phyloP scores from a whole-genome alignment of 2,797 vertebrate genomes.

The Apogon talboti region DNA sequence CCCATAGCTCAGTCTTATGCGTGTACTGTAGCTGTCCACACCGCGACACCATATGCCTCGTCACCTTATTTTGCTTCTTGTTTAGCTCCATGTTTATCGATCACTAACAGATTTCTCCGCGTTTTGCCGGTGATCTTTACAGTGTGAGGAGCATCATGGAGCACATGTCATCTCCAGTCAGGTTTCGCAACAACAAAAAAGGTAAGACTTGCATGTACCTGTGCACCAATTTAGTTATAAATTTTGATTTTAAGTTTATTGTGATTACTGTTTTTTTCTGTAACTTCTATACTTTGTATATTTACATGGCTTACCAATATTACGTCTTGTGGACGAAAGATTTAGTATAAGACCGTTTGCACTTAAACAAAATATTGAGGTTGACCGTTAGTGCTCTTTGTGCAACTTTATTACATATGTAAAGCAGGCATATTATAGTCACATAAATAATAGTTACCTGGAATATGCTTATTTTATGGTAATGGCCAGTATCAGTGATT shows the following conservation, averaged over 20 bases:
- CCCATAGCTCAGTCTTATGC: no score
- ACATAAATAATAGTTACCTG: not conserved
- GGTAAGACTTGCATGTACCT: constrained; percentile 49
- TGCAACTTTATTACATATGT: no score
- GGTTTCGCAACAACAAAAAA: constrained; percentile 66
- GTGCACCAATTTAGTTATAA: no score
- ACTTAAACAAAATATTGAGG: not conserved
- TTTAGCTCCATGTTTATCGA: no score
- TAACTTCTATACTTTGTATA: not conserved
- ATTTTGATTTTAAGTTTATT: not conserved
- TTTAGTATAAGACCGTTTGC: no score
- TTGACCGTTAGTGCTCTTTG: not conserved
- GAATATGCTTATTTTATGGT: not conserved
- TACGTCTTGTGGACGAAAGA: no score
- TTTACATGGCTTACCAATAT: not conserved
- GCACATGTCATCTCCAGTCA: constrained; percentile 78
- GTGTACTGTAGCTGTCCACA: no score
- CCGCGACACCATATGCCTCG: no score
- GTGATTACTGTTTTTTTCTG: not conserved
- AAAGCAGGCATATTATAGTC: not conserved
- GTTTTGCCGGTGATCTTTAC: no score
- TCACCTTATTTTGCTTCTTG: no score
- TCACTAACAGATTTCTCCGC: no score
- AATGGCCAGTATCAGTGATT: not conserved
- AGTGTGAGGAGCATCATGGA: constrained; percentile 57